Evolutionary conservation across 2,113 vertebrate genomes (phyloP).

Genomic region (Pelmatolapia mariae): DNA sequence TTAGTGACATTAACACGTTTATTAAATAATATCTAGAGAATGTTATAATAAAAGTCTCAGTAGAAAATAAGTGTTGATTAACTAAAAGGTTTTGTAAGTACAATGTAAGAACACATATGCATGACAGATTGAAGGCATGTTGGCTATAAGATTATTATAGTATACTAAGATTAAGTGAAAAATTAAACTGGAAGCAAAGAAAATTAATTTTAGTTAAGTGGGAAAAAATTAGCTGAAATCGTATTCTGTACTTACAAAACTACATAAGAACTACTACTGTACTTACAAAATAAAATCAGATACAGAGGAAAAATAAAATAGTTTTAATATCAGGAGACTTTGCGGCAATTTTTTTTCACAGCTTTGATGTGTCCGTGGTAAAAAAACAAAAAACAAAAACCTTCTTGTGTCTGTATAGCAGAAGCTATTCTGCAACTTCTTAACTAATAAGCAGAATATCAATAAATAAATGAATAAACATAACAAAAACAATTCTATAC

Average conservation of each 20-base stretch:
- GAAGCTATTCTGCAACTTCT: not conserved
- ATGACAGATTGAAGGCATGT: not conserved
- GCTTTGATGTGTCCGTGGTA: not conserved
- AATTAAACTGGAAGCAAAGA: rapidly evolving
- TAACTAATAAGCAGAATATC: not conserved
- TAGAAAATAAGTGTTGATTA: not conserved
- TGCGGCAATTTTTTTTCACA: rapidly evolving
- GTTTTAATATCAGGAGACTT: not conserved
- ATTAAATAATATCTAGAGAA: not conserved
- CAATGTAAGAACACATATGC: not conserved
- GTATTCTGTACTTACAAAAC: not conserved
- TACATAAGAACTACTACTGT: not conserved
- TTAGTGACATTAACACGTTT: not conserved
- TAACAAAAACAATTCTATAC: not conserved
- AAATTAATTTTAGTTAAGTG: not conserved
- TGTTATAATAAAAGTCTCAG: not conserved
- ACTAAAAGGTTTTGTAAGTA: not conserved
- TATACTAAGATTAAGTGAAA: not conserved
- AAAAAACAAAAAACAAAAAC: not conserved
- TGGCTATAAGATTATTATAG: not conserved
- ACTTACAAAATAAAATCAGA: not conserved
- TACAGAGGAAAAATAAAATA: not conserved
- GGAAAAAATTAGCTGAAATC: rapidly evolving
- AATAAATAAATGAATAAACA: not conserved
- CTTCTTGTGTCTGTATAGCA: rapidly evolving